A percentile compares a stretch with the other conserved stretches of the same genome.
Evolutionary conservation across 2,113 vertebrate genomes (phyloP).

Genomic region (Melanocharis versteri): DNA sequence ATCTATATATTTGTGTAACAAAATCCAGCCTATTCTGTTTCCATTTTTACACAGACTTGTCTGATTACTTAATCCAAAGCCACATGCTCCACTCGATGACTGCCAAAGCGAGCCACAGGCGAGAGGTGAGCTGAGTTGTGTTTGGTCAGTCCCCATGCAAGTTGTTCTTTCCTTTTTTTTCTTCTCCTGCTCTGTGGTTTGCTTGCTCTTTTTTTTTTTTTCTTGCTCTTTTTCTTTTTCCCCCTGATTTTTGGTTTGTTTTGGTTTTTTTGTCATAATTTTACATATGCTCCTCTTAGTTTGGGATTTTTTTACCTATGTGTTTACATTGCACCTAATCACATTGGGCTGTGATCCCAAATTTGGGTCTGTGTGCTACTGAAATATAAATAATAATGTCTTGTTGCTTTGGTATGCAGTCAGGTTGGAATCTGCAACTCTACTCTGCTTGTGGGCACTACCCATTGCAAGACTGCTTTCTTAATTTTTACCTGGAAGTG

Average conservation of each 20-base stretch:
- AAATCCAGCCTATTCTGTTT: conserved; percentile 14
- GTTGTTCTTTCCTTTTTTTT: background rate
- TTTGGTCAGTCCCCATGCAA: background rate
- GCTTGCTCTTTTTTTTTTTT: background rate
- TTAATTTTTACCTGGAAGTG: background rate
- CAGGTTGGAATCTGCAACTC: background rate
- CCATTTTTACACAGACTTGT: background rate
- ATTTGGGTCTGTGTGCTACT: background rate
- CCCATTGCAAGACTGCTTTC: background rate
- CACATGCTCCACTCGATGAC: background rate
- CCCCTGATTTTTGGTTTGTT: background rate
- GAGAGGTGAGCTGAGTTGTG: background rate
- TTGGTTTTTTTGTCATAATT: background rate
- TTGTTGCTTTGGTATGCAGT: background rate
- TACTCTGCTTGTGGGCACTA: background rate
- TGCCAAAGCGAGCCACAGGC: background rate
- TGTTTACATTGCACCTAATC: background rate
- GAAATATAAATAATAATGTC: background rate
- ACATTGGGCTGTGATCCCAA: background rate
- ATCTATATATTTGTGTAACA: background rate
- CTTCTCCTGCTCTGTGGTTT: background rate
- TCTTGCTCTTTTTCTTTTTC: background rate
- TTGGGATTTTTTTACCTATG: background rate
- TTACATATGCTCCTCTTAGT: background rate
- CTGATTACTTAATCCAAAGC: background rate